Evolutionary conservation across 2,797 vertebrate genomes (phyloP).

Genomic region (Argyrosomus regius): DNA sequence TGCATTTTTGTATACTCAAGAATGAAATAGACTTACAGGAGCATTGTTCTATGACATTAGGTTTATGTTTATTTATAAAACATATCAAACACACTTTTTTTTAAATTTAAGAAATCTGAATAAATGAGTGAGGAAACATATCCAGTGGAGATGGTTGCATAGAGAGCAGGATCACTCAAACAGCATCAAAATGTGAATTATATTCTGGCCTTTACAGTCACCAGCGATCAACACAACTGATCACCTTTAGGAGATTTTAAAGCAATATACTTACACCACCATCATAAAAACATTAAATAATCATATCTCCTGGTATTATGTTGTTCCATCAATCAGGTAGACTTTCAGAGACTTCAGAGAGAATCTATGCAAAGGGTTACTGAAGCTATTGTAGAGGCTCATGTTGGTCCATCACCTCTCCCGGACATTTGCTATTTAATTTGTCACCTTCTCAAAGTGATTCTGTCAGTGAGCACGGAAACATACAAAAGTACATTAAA

Average conservation of each 20-base stretch:
- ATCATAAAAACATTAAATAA: not conserved
- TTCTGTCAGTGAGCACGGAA: not conserved
- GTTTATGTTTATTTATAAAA: not conserved
- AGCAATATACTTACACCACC: not conserved
- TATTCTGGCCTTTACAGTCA: not conserved
- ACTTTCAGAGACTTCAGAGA: not conserved
- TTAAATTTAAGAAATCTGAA: not conserved
- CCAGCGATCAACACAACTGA: not conserved
- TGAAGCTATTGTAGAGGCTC: not conserved
- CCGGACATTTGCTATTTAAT: not conserved
- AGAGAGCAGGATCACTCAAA: not conserved
- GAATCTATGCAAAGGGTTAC: too few species aligned
- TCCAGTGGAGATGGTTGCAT: not conserved
- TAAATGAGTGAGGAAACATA: not conserved
- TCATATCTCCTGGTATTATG: not conserved
- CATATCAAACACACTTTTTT: too few species aligned
- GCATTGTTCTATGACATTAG: not conserved
- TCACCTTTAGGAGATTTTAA: not conserved
- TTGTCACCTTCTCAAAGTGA: not conserved
- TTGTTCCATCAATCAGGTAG: not conserved
- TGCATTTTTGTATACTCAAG: not conserved
- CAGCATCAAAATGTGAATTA: not conserved
- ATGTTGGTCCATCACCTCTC: not conserved
- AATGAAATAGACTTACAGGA: not conserved
- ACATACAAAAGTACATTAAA: not conserved